Percentiles rank a stretch among this genome's conserved stretches.
Conservation (phyloP, 2,797 vertebrate species). For the Melanotaenia nigrans region DNA sequence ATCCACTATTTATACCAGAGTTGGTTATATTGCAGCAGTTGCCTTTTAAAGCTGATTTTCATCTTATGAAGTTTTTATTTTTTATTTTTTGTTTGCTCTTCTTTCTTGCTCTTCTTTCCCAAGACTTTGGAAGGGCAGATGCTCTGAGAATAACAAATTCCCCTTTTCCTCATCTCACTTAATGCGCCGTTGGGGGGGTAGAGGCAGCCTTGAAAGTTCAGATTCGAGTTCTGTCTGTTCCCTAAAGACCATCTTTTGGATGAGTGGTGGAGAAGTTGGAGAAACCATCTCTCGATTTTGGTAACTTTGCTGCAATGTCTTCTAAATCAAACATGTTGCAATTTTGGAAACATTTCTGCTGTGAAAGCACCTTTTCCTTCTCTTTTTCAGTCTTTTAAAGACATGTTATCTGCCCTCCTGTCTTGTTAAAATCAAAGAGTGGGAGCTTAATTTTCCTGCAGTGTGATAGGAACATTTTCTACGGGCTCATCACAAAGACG, state of each 20-base stretch:
- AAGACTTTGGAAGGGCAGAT: slow-evolving; percentile 66
- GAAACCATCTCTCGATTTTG: slow-evolving; percentile 28
- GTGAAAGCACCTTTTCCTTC: slow-evolving; percentile 55
- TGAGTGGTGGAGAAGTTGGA: slow-evolving; percentile 13
- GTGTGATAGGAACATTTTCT: slow-evolving; percentile 52
- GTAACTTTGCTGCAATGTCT: slow-evolving; percentile 55
- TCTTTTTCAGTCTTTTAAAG: slow-evolving; percentile 28
- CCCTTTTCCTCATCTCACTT: slow-evolving; percentile 60
- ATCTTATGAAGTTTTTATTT: slow-evolving; percentile 64
- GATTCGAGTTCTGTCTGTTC: slow-evolving; percentile 47
- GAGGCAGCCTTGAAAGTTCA: slow-evolving; percentile 51
- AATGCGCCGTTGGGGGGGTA: slow-evolving; percentile 57
- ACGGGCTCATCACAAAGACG: slow-evolving; percentile 52
- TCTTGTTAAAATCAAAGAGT: slow-evolving; percentile 70
- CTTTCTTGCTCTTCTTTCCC: slow-evolving; percentile 55
- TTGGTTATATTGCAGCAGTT: slow-evolving; percentile 68
- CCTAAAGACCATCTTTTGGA: slow-evolving; percentile 31
- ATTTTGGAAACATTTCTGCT: slow-evolving; percentile 60
- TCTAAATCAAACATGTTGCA: slow-evolving; percentile 58
- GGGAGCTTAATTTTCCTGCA: slow-evolving; percentile 67
- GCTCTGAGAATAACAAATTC: slow-evolving; percentile 72
- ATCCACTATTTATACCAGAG: slow-evolving; percentile 72
- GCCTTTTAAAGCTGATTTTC: slow-evolving; percentile 75
- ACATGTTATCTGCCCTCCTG: slow-evolving; percentile 54
- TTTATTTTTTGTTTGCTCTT: neutral